phyloP scores from a whole-genome alignment of 1,140 invertebrate genomes.

The Pseudoatta argentina region DNA sequence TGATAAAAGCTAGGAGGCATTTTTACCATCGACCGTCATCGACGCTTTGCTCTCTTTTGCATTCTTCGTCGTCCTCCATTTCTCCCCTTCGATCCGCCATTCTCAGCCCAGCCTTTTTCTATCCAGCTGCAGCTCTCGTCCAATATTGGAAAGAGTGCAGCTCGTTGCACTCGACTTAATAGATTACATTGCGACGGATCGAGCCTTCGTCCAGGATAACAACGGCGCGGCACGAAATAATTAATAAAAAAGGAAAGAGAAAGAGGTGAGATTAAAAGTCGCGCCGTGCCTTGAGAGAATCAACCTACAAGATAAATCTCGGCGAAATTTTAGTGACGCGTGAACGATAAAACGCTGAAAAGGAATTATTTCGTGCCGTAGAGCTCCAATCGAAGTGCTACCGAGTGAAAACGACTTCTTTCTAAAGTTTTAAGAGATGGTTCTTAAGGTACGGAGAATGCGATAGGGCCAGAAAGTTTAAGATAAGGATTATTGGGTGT shows the following conservation, averaged over 20 bases:
- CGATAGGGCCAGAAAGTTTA: conserved; percentile 47
- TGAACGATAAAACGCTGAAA: conserved; percentile 60
- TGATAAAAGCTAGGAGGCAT: conserved; percentile 71
- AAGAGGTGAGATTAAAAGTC: not conserved
- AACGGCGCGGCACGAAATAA: conserved; percentile 45
- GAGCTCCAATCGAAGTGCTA: conserved; percentile 7
- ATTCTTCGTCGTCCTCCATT: conserved; percentile 62
- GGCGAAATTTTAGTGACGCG: conserved; percentile 42
- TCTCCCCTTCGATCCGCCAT: conserved; percentile 51
- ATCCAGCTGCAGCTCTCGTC: conserved; percentile 17
- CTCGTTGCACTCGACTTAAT: conserved; percentile 64
- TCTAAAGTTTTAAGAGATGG: conserved; percentile 49
- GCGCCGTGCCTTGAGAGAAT: conserved; percentile 5
- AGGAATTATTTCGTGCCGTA: conserved; percentile 64
- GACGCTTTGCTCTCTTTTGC: conserved; percentile 61
- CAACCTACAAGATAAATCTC: conserved; percentile 18
- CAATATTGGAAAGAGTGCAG: conserved; percentile 58
- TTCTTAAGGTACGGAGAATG: conserved; percentile 38
- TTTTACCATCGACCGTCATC: conserved; percentile 70
- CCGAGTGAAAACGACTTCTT: conserved; percentile 51
- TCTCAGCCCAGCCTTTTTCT: conserved; percentile 42
- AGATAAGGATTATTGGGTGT: conserved; percentile 66
- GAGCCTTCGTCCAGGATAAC: conserved; percentile 17
- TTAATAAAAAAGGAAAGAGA: conserved; percentile 37
- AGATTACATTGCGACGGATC: conserved; percentile 61